phyloP scores from a whole-genome alignment of 2,888 invertebrate species.

The Platycheirus rosarum region DNA sequence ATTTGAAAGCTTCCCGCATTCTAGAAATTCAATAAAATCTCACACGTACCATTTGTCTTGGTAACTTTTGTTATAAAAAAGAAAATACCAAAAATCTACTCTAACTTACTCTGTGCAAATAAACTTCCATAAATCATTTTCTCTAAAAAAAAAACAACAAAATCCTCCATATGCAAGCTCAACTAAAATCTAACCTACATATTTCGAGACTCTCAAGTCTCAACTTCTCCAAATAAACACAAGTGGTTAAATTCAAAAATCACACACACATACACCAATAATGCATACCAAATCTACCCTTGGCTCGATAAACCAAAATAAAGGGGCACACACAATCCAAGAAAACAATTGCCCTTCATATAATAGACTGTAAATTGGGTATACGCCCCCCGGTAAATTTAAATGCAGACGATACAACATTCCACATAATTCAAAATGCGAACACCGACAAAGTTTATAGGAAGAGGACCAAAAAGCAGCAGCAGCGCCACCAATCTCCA shows the following conservation, averaged over 20 bases:
- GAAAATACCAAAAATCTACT: slow-evolving; percentile 38
- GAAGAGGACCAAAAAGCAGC: slow-evolving; percentile 7
- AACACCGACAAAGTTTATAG: slow-evolving; percentile 21
- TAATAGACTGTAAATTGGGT: slow-evolving; percentile 67
- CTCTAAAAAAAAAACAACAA: neutral
- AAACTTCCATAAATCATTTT: slow-evolving; percentile 63
- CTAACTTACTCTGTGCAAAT: slow-evolving; percentile 32
- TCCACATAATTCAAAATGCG: slow-evolving; percentile 63
- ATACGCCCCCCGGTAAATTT: slow-evolving; percentile 45
- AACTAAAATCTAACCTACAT: slow-evolving; percentile 23
- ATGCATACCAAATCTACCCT: neutral
- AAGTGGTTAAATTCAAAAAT: slow-evolving; percentile 36
- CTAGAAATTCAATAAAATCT: slow-evolving; percentile 45
- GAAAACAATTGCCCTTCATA: slow-evolving; percentile 69
- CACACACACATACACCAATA: slow-evolving; percentile 21
- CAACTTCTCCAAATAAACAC: slow-evolving; percentile 9
- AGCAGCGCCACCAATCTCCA: slow-evolving; percentile 11
- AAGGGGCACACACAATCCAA: slow-evolving; percentile 47
- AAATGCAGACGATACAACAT: slow-evolving; percentile 70
- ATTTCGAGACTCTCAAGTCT: slow-evolving; percentile 8
- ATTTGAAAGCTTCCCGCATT: slow-evolving; percentile 7
- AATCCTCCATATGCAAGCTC: slow-evolving; percentile 21
- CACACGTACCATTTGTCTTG: slow-evolving; percentile 15
- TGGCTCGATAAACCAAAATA: slow-evolving; percentile 33
- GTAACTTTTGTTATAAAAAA: slow-evolving; percentile 14